Base-by-base conservation (phyloP, 2,888 invertebrate species). In the Tetragnatha montana region DNA sequence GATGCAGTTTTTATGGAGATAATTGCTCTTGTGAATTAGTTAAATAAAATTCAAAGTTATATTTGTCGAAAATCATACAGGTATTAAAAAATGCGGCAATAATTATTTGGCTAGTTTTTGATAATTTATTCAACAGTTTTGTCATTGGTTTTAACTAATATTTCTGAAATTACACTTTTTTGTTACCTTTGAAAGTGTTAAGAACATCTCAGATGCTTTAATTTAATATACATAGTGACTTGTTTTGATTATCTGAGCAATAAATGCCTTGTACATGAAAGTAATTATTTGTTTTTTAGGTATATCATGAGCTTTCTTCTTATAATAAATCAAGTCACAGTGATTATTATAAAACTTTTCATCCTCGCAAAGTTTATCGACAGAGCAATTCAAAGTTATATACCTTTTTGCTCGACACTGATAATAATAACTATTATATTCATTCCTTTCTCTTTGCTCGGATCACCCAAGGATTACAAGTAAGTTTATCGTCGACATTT, bases 381-480 rank as follows among this genome's bases (percentile, higher is more conserved):
- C 92, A 95, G 96, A 93, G 94, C 97, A 91, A 95, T 96, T 0
- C 94, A 94, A 6, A 50, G n/a, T 10, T 17, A 47, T 0, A 95
- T 96, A 87, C 94, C 95, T 91, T 97, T 96, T 93, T 98, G 98
- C 93, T 96, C 96, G 92, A 97, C 97, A 97, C 95, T 97, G 93
- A 93, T 97, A 22, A 94, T 97, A 22, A 94, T 97, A 3, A 97
- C 96, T 0, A 92, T 95, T 2, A 93, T 96, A 84, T 94, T 98
- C 21, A 96, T 96, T 91, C 97, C 97, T 0, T 93, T 97, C 83
- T 95, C 97, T 95, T 97, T 97, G 97, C 95, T 97, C 6, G 97
- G 97, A 79, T 97, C 97, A 91, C 98, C 97, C 0, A 97, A 97
- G 93, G 97, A 98, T 93, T 97, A 98, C 96, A 97, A 97, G 98